phyloP scores from a whole-genome alignment of 2,113 vertebrate species.

The Progne subis region DNA sequence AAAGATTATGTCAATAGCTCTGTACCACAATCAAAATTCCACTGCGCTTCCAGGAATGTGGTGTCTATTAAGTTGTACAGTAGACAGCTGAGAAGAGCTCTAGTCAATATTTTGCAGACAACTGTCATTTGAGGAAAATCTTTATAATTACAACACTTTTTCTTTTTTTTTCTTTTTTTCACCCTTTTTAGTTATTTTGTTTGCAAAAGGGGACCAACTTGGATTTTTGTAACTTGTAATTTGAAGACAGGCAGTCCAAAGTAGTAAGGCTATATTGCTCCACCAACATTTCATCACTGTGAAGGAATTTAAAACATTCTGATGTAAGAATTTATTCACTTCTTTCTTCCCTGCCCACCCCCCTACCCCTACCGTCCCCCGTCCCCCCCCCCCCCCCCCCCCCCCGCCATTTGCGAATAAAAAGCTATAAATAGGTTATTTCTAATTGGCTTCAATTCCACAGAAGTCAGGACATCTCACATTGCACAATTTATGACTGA shows the following conservation, averaged over 20 bases:
- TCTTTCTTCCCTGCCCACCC: fast-evolving
- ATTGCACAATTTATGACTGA: background rate
- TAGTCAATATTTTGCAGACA: constrained; percentile 40
- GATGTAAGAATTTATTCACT: background rate
- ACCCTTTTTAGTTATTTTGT: background rate
- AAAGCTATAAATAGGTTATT: background rate
- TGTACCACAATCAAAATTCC: background rate
- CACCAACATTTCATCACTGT: background rate
- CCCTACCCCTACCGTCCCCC: too few species aligned
- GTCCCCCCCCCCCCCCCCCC: too few species aligned
- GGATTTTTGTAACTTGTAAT: background rate
- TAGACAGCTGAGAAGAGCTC: background rate
- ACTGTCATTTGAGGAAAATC: background rate
- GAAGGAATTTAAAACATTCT: background rate
- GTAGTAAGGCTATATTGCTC: background rate
- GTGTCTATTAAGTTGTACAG: background rate
- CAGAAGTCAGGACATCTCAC: background rate
- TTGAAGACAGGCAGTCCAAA: background rate
- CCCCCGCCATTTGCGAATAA: background rate
- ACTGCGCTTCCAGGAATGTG: background rate
- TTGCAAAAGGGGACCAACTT: background rate
- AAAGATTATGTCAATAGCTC: constrained; percentile 38
- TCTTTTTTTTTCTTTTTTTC: too few species aligned
- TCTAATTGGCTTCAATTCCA: background rate
- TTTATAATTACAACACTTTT: background rate